phyloP scores from a whole-genome alignment of 2,888 invertebrate species.

The Pachydiplax longipennis region DNA sequence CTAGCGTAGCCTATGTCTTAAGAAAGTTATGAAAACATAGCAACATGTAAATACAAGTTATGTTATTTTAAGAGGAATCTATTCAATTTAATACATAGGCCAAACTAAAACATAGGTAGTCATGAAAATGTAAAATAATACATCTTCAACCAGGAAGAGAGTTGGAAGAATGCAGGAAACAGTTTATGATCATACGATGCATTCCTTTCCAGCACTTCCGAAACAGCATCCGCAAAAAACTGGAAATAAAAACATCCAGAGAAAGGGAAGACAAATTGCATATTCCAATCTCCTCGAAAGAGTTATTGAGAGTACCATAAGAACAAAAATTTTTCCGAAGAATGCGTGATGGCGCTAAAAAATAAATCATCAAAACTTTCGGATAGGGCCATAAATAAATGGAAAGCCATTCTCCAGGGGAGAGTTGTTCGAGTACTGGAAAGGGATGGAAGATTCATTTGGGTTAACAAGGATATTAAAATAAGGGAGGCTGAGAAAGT shows the following conservation, averaged over 20 bases:
- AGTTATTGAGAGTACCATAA: background rate
- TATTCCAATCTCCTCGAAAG: background rate
- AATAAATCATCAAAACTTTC: background rate
- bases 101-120: too few species aligned
- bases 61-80: too few species aligned
- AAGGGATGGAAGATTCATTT: background rate
- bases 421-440: background rate
- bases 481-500: background rate
- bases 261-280: background rate
- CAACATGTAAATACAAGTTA: too few species aligned
- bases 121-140: too few species aligned
- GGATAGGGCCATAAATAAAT: background rate
- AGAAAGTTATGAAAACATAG: too few species aligned
- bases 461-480: conserved; percentile 21
- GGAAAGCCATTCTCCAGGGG: background rate
- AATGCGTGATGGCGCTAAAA: background rate
- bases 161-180: background rate
- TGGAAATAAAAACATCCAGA: background rate
- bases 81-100: too few species aligned
- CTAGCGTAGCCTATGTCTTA: too few species aligned
- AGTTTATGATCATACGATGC: background rate
- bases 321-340: background rate
- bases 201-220: background rate
- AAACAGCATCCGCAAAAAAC: background rate
- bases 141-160: too few species aligned